Percentiles rank a stretch among this genome's conserved stretches.
Conservation (phyloP, 2,888 invertebrate species). For the Eucera pruinosa region DNA sequence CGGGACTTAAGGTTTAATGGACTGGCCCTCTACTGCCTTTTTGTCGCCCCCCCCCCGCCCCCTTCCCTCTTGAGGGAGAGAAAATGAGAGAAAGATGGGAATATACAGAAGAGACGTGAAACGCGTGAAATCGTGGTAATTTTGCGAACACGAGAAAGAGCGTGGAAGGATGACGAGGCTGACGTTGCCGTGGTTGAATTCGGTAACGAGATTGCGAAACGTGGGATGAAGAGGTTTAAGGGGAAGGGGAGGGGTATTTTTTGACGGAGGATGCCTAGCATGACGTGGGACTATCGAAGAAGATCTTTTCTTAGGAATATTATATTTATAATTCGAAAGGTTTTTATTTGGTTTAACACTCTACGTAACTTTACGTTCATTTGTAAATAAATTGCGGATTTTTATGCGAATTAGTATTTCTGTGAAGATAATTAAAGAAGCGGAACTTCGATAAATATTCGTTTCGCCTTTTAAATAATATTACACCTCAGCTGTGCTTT, state of each 20-base stretch:
- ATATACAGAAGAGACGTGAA: constrained; percentile 46
- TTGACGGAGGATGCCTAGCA: background rate
- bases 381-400: no score
- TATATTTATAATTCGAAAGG: no score
- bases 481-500: no score
- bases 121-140: constrained; percentile 59
- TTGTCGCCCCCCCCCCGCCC: constrained; percentile 22
- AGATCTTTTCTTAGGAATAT: background rate
- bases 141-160: constrained; percentile 34
- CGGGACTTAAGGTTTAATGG: constrained; percentile 84
- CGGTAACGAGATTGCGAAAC: constrained; percentile 49
- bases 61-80: background rate
- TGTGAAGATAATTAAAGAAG: no score
- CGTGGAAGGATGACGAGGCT: constrained; percentile 17
- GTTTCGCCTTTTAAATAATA: no score
- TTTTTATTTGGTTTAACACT: no score
- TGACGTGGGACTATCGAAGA: background rate
- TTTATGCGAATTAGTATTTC: no score
- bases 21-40: constrained; percentile 60
- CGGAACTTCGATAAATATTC: no score
- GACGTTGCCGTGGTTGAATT: constrained; percentile 36
- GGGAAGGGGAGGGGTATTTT: constrained; percentile 21
- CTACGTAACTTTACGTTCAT: no score
- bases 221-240: constrained; percentile 23
- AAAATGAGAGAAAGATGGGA: constrained; percentile 10